Base-by-base conservation (phyloP, 2,113 vertebrate species). In the Heloderma charlesbogerti region DNA sequence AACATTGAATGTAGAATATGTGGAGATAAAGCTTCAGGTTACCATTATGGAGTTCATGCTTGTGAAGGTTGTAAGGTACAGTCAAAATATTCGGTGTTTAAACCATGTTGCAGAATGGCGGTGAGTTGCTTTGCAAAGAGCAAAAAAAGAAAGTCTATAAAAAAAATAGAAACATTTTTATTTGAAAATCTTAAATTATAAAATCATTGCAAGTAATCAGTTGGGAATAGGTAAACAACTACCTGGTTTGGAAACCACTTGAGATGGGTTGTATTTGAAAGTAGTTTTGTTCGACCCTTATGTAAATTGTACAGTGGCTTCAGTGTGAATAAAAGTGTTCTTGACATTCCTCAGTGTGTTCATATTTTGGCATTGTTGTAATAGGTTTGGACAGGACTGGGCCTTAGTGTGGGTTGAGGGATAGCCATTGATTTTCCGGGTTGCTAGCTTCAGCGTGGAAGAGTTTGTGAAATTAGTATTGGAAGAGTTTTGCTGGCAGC, bases 31-130 rank as follows among this genome's bases (percentile, higher is more conserved):
- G 99, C 99, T 74, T 99, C 99, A 0, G 99, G 99, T 91, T 99
- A 99, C 96, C 99, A 99, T 96, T 99, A 99, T 0, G 99, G 99
- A n/a, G 99, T 99, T 22, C 99, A 99, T 8, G 99, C 99, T 8
- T 99, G 99, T 77, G 99, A 99, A 96, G 99, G 99, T 94, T 99
- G 99, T 97, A 99, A 99, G 99, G 99, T 99, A 97, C 31, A 63
- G 89, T 91, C 3, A 40, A 3, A 4, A 87, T 90, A 95, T 96
- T 93, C 66, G 95, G 91, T 92, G 74, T 51, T 54, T 91, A 92
- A 92, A 91, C 82, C 37, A 51, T 63, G 8, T 9, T 66, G 10
- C 15, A 69, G 27, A 37, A 43, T 31, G 29, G 4, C 43, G 13
- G 22, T 72, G 13, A 48, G 2, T 69, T 85, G 18, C 45, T 57